Base-by-base conservation (phyloP, 2,113 vertebrate species). In the Austrofundulus limnaeus region DNA sequence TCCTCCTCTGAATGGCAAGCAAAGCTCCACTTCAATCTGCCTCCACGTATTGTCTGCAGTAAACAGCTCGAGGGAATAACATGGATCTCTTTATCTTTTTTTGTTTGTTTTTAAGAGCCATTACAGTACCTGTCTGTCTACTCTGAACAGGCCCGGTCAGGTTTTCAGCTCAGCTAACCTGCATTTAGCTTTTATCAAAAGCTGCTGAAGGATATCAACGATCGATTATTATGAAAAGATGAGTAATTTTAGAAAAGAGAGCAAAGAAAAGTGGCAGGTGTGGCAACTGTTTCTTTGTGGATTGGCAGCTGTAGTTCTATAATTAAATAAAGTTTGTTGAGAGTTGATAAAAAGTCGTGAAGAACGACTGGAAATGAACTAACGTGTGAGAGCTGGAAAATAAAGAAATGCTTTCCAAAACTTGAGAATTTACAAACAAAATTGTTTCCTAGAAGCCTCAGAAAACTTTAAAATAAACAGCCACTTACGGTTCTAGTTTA, bases 111-210 rank as follows among this genome's bases (percentile, higher is more conserved):
- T 56, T 69, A 50, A 23, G 67, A 70, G 66, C 61, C 54, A 11
- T 38, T 50, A 43, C 50, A 57, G 60, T 69, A 43, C 64, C 70
- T 55, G 64, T 60, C 65, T 63, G 77, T 20, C 72, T 52, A 46
- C 31, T 64, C 41, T 1, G 38, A 75, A 78, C 86, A 72, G 56
- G 85, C 82, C 70, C 67, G 55, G 75, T 86, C 89, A 85, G 80
- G 84, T 77, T 61, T 25, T 21, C 16, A 48, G 60, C 62, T 75
- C 52, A 37, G 38, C 55, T 45, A 41, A 77, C 81, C 61, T 12
- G 64, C 69, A 52, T 79, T n/a, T 78, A 75, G 75, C 75, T 23
- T 54, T 81, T 75, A 82, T 85, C 70, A 71, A 78, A 82, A 77
- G 61, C 66, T 57, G 74, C 77, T 80, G 84, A 85, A 42, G 70